Evolutionary conservation across 2,797 vertebrate genomes (phyloP), one percentile per base, ranked within the genome.

Genomic region (Neoniphon sammara): DNA sequence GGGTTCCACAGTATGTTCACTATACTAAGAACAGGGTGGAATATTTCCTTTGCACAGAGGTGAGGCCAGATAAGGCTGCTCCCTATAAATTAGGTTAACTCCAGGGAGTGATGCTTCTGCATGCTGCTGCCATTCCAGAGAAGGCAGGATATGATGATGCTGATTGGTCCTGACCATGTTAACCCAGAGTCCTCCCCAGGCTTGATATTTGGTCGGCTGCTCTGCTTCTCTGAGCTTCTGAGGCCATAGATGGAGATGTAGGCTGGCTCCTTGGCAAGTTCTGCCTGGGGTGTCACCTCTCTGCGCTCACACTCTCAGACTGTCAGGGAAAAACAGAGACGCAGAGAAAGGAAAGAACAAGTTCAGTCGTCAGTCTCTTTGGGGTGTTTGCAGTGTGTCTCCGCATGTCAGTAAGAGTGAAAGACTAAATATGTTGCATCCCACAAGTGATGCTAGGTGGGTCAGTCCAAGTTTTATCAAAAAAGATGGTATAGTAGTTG

Each of bases 151-250:
- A 8, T 11, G 20, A 49, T 88, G 87, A 90, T 39, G 81, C 47
- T 88, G 76, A 90, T 88, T 30, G 2, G 52, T 76, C 55, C 47
- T 59, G 87, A 85, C 81, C 59, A 23, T 1, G 53, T 73, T 66
- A 60, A 77, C 62, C 66, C 77, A 75, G 82, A 85, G 50, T 72
- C n/a, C 77, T 69, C 77, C 74, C 10, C 52, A 15, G 85, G 82
- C 81, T 57, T 23, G 63, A 64, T 44, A 80, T 59, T 76, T 74
- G 56, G 63, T 50, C 0, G 44, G 60, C 53, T 78, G 66, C 66
- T 77, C 72, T 66, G 36, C 62, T 73, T 80, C 66, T 75, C 61
- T 7, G 55, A 14, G n/a, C 54, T 50, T 68, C 5, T 61, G 73
- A 79, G 60, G 66, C 52, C 46, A 42, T 20, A 67, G 79, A 62